Evolutionary conservation across 1,140 invertebrate genomes (phyloP).

Genomic region (Macrostomum lignano): DNA sequence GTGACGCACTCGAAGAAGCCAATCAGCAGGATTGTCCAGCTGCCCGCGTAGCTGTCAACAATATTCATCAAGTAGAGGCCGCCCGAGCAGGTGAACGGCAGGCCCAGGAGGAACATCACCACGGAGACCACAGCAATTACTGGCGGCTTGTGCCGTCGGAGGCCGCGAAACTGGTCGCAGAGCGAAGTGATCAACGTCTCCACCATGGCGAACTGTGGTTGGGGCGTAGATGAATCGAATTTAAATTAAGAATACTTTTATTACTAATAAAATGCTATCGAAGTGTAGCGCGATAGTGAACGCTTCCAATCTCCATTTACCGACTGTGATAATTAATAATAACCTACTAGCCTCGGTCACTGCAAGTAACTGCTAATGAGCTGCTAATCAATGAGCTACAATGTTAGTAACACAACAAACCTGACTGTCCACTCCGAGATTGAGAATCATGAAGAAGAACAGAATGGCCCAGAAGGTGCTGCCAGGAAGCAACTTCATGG

Average conservation of each 20-base stretch:
- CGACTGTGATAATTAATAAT: too few species aligned
- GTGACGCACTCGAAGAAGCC: conserved; percentile 37
- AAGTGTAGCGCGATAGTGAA: too few species aligned
- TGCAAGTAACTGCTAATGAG: too few species aligned
- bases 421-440: conserved; percentile 14
- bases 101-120: conserved; percentile 14
- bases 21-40: conserved; percentile 50
- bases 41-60: conserved; percentile 55
- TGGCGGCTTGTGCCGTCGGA: conserved; percentile 20
- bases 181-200: conserved; percentile 45
- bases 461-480: conserved; percentile 49
- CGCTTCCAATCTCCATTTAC: too few species aligned
- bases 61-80: conserved; percentile 52
- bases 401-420: conserved; percentile 3
- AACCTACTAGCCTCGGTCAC: too few species aligned
- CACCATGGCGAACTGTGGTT: conserved; percentile 49
- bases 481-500: conserved; percentile 44
- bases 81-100: conserved; percentile 24
- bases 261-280: too few species aligned
- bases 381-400: too few species aligned
- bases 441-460: conserved; percentile 38
- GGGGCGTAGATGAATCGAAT: too few species aligned
- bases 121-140: conserved; percentile 15
- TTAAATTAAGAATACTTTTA: too few species aligned
- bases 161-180: conserved; percentile 37